Conservation (phyloP, 2,888 invertebrate species). For the Drosophila villosipedis region DNA sequence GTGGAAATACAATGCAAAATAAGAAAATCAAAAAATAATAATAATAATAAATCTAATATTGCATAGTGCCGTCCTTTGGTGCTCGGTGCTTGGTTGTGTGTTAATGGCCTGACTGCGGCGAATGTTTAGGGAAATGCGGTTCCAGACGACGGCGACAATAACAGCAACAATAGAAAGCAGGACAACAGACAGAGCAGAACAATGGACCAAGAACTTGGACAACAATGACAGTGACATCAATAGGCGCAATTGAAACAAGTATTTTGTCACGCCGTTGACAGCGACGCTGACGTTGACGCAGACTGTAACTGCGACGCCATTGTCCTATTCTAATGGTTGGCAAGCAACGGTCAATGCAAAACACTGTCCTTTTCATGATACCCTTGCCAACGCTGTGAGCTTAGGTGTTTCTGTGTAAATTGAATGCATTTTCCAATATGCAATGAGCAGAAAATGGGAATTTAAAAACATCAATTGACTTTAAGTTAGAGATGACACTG, state of each 20-base stretch:
- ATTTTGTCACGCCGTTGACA: constrained; percentile 47
- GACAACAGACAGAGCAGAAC: constrained; percentile 36
- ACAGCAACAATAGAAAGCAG: not conserved
- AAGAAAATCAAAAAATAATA: constrained; percentile 5
- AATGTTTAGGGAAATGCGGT: constrained; percentile 65
- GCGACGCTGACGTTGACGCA: constrained; percentile 10
- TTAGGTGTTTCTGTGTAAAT: not conserved
- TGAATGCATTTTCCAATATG: not conserved
- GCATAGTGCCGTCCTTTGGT: constrained; percentile 1
- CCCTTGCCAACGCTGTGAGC: constrained; percentile 15
- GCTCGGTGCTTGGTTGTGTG: constrained; percentile 17
- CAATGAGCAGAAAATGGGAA: not conserved
- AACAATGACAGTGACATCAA: constrained; percentile 56
- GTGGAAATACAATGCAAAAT: constrained; percentile 51
- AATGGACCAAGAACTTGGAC: constrained; percentile 21
- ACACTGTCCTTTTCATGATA: constrained; percentile 28
- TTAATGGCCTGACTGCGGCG: constrained; percentile 41
- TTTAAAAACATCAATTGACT: not conserved
- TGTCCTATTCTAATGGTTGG: constrained; percentile 31
- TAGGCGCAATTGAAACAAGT: constrained; percentile 68
- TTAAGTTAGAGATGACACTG: not conserved
- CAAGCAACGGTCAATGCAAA: constrained; percentile 35
- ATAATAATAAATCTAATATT: constrained; percentile 2
- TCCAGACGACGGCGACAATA: constrained; percentile 5
- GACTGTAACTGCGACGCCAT: constrained; percentile 10